Base-by-base conservation (phyloP, 2,113 vertebrate species). In the Brachyhypopomus gauderio region DNA sequence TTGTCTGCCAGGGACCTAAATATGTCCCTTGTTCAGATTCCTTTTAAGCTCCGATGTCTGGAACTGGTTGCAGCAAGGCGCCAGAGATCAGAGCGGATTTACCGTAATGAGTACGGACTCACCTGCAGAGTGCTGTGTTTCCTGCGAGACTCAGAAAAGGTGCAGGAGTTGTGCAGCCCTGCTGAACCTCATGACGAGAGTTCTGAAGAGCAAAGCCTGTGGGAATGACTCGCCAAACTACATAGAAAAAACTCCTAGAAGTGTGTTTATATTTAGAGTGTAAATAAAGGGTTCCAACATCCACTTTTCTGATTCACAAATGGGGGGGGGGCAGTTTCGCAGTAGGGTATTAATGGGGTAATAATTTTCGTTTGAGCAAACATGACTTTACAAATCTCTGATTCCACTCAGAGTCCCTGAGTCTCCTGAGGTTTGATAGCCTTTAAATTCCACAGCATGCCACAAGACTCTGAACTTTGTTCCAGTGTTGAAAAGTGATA, bases 71-170 rank as follows among this genome's bases (percentile, higher is more conserved):
- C 23, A 30, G 75, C 76, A 74, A 85, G 72, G 83, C 83, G 66
- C 82, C 70, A 76, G 19, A 88, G 86, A 72, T 82, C 81, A 73
- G 34, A 66, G 74, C 70, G 82, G 88, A 87, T 89, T 86, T 86
- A 67, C 83, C 41, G 52, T 90, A 91, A 91, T 84, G 80, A 87
- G 88, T 86, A 89, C 72, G 86, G 27, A 71, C 83, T 89, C 88
- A 86, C 84, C 81, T 83, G 85, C 77, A 83, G 70, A 75, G 7
- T 30, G 22, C 34, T 17, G 58, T 8, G 41, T 75, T 41, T 45
- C 23, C 7, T 5, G 27, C 63, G 48, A 27, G 25, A 55, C 6
- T 56, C 27, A 16, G 30, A 25, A 20, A 66, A 30, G 30, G 36
- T 41, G 4, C 8, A 41, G 36, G 36, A 70, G 30, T 16, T 2